phyloP scores from a whole-genome alignment of 2,797 vertebrate genomes.

The Schizopygopsis malacanthus region DNA sequence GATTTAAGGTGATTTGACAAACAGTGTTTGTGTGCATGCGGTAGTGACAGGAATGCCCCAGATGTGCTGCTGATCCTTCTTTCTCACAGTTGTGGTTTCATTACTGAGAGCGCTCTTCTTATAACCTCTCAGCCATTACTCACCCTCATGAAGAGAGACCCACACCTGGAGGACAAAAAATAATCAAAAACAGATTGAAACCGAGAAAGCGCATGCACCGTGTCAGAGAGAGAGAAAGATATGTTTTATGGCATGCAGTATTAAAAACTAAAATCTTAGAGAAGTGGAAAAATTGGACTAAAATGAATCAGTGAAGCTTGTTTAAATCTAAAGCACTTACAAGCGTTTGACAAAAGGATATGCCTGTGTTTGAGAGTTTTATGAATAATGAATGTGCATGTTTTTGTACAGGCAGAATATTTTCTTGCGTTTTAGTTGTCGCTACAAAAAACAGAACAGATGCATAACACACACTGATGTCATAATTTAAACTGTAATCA shows the following conservation, averaged over 20 bases:
- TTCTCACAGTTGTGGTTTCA: constrained; percentile 39
- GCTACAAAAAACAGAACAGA: constrained; percentile 22
- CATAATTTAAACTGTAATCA: constrained; percentile 10
- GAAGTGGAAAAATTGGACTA: not conserved
- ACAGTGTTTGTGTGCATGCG: not conserved
- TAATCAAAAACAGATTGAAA: constrained; percentile 40
- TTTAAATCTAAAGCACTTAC: constrained; percentile 38
- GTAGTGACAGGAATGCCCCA: not conserved
- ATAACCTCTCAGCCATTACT: constrained; percentile 43
- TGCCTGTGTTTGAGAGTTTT: constrained; percentile 27
- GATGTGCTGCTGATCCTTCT: constrained; percentile 14
- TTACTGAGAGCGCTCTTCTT: constrained; percentile 31
- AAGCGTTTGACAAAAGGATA: constrained; percentile 5
- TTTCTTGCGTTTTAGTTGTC: constrained; percentile 51
- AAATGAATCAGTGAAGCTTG: constrained; percentile 5
- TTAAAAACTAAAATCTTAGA: not conserved
- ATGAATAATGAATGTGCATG: constrained; percentile 13
- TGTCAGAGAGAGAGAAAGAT: not conserved
- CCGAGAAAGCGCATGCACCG: constrained; percentile 14
- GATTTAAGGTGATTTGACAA: not conserved
- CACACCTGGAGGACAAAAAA: constrained; percentile 52
- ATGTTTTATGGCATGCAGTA: not conserved
- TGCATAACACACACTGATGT: constrained; percentile 9
- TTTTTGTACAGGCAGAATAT: constrained; percentile 31
- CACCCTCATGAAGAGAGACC: constrained; percentile 21